Conservation (phyloP, 2,888 invertebrate genomes). For the Caenorhabditis afra region DNA sequence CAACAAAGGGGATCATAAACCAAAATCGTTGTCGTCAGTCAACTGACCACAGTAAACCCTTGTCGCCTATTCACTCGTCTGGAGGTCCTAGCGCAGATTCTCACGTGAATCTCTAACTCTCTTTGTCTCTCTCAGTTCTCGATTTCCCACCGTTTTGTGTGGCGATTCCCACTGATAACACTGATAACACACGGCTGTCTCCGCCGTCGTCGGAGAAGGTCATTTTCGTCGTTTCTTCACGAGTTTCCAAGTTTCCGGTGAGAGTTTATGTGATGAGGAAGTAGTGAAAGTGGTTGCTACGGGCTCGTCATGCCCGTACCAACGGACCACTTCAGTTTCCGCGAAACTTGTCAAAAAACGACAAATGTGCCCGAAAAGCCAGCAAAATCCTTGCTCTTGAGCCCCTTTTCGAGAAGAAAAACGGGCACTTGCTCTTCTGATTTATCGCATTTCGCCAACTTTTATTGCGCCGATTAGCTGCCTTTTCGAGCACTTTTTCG, state of each 20-base stretch:
- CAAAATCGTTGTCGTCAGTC: slow-evolving; percentile 7
- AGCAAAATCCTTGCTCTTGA: no score
- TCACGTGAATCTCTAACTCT: background rate
- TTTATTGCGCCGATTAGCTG: slow-evolving; percentile 28
- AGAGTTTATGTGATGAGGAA: no score
- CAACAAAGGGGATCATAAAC: slow-evolving; percentile 5
- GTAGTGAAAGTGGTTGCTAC: no score
- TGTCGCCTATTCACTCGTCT: background rate
- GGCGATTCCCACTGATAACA: no score
- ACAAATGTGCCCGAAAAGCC: no score
- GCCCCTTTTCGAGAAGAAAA: background rate
- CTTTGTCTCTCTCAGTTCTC: slow-evolving; percentile 6
- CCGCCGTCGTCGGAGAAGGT: no score
- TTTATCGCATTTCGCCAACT: slow-evolving; percentile 20
- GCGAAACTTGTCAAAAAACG: no score
- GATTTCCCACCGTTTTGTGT: background rate
- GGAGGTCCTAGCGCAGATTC: background rate
- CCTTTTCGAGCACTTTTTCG: background rate
- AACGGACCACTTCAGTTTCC: no score
- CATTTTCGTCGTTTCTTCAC: no score
- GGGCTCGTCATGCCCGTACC: no score
- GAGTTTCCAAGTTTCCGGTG: no score
- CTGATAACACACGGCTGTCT: no score
- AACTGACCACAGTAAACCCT: slow-evolving; percentile 18
- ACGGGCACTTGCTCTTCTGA: slow-evolving; percentile 6